phyloP scores from a whole-genome alignment of 2,113 vertebrate species.

The Tapirus terrestris region DNA sequence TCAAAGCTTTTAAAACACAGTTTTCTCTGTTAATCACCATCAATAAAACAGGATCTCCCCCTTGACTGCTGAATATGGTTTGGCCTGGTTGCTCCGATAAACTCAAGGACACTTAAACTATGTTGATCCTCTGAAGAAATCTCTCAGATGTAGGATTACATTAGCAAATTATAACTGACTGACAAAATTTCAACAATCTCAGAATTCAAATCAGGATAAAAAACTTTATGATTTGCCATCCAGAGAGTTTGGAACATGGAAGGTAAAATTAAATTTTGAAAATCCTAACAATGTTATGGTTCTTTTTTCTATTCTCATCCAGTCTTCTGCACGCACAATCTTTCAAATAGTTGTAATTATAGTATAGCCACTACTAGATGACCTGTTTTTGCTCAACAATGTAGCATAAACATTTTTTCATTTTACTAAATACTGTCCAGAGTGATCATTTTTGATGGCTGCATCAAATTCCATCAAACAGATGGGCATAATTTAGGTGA shows the following conservation, averaged over 20 bases:
- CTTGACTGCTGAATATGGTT: neutral
- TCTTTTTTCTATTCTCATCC: neutral
- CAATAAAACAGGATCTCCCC: neutral
- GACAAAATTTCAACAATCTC: neutral
- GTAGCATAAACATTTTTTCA: neutral
- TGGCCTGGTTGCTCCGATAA: neutral
- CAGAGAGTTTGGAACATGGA: neutral
- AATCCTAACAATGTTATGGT: neutral
- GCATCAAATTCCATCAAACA: neutral
- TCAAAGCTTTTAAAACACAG: neutral
- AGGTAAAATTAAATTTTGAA: neutral
- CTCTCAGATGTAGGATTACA: neutral
- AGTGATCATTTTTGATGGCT: neutral
- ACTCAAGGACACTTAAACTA: neutral
- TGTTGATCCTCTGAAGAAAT: neutral
- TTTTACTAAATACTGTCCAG: neutral
- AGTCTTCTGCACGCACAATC: neutral
- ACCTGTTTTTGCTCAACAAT: neutral
- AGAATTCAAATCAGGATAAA: conserved; percentile 6
- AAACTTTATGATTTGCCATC: neutral
- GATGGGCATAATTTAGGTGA: neutral
- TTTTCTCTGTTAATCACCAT: neutral
- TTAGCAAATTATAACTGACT: neutral
- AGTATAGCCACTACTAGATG: neutral
- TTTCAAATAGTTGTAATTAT: neutral